These are phyloP conservation scores for Congeria kusceri DNA, from an alignment of 2,888 invertebrate genomes.

Conservation along the genomic window DNA sequence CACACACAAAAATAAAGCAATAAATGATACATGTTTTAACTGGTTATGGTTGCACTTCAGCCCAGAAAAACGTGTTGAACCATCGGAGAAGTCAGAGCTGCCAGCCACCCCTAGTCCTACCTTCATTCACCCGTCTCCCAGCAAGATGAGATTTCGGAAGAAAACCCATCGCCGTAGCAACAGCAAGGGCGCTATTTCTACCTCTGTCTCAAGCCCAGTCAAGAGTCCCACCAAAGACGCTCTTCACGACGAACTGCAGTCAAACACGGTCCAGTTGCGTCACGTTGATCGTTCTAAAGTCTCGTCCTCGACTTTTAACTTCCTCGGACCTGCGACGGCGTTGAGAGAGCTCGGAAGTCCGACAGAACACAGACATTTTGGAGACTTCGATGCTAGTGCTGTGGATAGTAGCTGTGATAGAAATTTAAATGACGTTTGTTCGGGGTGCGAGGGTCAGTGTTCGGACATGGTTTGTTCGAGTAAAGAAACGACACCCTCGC, in stretches of 20 bases:
- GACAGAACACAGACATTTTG: slow-evolving; percentile 31
- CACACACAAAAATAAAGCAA: too few species aligned
- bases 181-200: slow-evolving; percentile 82
- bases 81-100: slow-evolving; percentile 55
- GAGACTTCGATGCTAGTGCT: slow-evolving; percentile 22
- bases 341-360: slow-evolving; percentile 72
- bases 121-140: slow-evolving; percentile 78
- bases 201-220: slow-evolving; percentile 74
- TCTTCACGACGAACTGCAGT: slow-evolving; percentile 75
- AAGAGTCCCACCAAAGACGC: slow-evolving; percentile 79
- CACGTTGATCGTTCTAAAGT: slow-evolving; percentile 67
- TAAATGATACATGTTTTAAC: too few species aligned
- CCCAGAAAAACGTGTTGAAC: slow-evolving; percentile 75
- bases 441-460: slow-evolving; percentile 83
- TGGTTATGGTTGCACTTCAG: slow-evolving; percentile 47
- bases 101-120: slow-evolving; percentile 67
- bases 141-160: slow-evolving; percentile 81
- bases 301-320: slow-evolving; percentile 75
- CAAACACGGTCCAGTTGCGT: slow-evolving; percentile 66
- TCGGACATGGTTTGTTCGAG: slow-evolving; percentile 81
- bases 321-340: slow-evolving; percentile 79
- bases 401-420: slow-evolving; percentile 60
- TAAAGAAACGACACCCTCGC: slow-evolving; percentile 60
- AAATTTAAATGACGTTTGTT: slow-evolving; percentile 84
- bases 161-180: slow-evolving; percentile 83